Conservation (phyloP, 2,113 vertebrate species). For the Zingel zingel region DNA sequence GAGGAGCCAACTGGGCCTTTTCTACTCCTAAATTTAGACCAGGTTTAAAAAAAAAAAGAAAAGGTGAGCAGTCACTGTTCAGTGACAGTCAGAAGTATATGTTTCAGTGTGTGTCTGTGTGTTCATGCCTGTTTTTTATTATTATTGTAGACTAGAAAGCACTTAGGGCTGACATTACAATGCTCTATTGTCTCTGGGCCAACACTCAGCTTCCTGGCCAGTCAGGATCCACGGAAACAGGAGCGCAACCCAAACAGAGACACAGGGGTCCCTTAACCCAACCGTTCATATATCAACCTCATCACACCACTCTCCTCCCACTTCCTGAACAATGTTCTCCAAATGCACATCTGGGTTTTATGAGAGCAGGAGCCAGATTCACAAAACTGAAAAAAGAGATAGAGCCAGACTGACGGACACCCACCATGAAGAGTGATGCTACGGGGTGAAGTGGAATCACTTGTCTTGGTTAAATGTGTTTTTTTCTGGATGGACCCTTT, state of each 20-base stretch:
- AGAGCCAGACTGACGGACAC: neutral
- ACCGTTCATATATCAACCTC: constrained; percentile 27
- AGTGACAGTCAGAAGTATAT: constrained; percentile 5
- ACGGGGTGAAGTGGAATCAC: neutral
- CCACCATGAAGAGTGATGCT: neutral
- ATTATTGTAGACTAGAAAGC: constrained; percentile 54
- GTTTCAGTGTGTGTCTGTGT: constrained; percentile 39
- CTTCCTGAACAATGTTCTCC: neutral
- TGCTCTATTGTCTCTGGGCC: constrained; percentile 71
- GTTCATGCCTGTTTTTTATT: constrained; percentile 16
- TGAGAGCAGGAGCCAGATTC: constrained; percentile 28
- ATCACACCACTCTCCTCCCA: neutral
- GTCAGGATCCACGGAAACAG: constrained; percentile 64
- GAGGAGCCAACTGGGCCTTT: neutral
- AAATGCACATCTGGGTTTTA: constrained; percentile 63
- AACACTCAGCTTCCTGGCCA: constrained; percentile 66
- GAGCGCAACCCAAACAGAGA: constrained; percentile 59
- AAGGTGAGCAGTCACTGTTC: constrained; percentile 15
- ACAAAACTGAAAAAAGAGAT: neutral
- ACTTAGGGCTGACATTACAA: constrained; percentile 60
- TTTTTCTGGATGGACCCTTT: constrained; percentile 4
- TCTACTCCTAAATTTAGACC: constrained; percentile 50
- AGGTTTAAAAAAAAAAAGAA: constrained; percentile 37
- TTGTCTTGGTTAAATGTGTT: neutral
- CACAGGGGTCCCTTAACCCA: constrained; percentile 20